Evolutionary conservation across 2,888 invertebrate species (phyloP).

Genomic region (Apamea anceps): DNA sequence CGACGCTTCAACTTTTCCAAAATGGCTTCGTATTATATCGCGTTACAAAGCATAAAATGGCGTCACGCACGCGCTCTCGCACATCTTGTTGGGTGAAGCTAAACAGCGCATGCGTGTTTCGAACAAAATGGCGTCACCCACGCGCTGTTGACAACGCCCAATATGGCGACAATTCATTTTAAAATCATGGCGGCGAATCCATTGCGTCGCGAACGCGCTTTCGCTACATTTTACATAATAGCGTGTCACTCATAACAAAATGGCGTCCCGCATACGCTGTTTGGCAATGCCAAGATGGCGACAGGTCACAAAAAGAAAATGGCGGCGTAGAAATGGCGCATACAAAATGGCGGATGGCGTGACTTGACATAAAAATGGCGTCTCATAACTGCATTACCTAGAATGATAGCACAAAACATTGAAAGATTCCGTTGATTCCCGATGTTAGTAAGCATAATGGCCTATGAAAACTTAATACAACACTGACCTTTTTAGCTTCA

Average conservation of each 20-base stretch:
- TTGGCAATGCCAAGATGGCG: not conserved
- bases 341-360: not conserved
- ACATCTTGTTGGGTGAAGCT: too few relatives aligned
- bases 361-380: not conserved
- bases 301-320: not conserved
- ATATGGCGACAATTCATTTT: too few relatives aligned
- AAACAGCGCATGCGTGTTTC: too few relatives aligned
- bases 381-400: conserved; percentile 1
- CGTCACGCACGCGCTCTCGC: too few relatives aligned
- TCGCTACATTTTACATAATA: too few relatives aligned
- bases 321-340: not conserved
- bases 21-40: not conserved
- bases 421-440: not conserved
- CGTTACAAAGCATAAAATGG: not conserved
- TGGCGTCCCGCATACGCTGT: not conserved
- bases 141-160: too few relatives aligned
- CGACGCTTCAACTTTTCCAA: not conserved
- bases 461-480: conserved; percentile 1
- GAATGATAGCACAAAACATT: not conserved
- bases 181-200: too few relatives aligned
- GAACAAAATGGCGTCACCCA: too few relatives aligned
- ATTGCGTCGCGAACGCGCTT: too few relatives aligned
- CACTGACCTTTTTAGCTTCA: conserved; percentile 93
- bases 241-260: not conserved
- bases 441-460: conserved; percentile 13